Percentiles rank a stretch among this genome's conserved stretches.
These are phyloP conservation scores for Pyrochroa serraticornis DNA, from an alignment of 2,888 invertebrate species.

Conservation along the genomic window DNA sequence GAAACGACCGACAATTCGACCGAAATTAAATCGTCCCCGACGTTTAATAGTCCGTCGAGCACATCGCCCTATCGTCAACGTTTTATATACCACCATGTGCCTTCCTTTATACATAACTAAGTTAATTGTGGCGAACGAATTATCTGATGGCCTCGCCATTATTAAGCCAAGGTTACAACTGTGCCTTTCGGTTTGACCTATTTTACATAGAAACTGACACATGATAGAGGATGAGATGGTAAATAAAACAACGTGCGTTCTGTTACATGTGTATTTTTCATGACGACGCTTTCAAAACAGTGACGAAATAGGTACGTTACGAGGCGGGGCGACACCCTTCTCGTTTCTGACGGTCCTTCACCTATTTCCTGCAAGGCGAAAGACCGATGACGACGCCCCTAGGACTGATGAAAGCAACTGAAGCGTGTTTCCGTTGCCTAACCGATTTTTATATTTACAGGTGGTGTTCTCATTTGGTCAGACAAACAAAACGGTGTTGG, in stretches of 20 bases:
- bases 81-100: background rate
- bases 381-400: too few relatives aligned
- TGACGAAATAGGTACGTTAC: too few relatives aligned
- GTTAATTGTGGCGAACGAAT: conserved; percentile 21
- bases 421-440: conserved; percentile 8
- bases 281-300: too few relatives aligned
- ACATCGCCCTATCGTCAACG: too few relatives aligned
- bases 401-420: background rate
- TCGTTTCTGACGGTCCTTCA: too few relatives aligned
- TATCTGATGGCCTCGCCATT: conserved; percentile 26
- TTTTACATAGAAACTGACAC: conserved; percentile 12
- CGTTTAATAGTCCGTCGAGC: conserved; percentile 9
- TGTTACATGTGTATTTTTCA: too few relatives aligned
- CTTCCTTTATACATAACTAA: conserved; percentile 4
- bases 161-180: conserved; percentile 22
- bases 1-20: conserved; percentile 6
- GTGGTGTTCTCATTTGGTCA: background rate
- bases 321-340: too few relatives aligned
- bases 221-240: background rate
- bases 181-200: conserved; percentile 19
- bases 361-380: too few relatives aligned
- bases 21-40: conserved; percentile 14
- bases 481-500: too few relatives aligned
- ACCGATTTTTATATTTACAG: conserved; percentile 13
- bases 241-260: too few relatives aligned